Base-by-base conservation (phyloP, 2,113 vertebrate genomes). In the Galeopterus variegatus region DNA sequence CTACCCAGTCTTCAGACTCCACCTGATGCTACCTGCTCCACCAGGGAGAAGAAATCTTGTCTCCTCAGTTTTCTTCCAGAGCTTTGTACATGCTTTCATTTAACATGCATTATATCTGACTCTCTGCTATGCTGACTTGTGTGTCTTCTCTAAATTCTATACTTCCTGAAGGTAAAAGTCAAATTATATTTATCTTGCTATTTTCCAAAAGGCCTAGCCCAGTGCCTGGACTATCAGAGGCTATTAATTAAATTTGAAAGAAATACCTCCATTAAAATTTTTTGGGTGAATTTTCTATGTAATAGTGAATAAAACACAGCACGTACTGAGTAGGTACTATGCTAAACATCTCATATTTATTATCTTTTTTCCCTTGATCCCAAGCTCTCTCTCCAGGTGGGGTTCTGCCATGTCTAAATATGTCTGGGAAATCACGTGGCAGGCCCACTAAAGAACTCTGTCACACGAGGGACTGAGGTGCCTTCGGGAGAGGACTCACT, bases 371-470 rank as follows among this genome's bases (percentile, higher is more conserved):
- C 36, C 33, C 50, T 33, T 48, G 50, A 52, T 48, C 11, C 13
- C 23, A 26, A 3, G n/a, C 54, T 81, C 24, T 6, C n/a, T 62
- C 50, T 8, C 8, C 17, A 12, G 45, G 10, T 7, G 41, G n/a
- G 13, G 19, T 58, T 21, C 52, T 19, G 0, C 15, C 36, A 19
- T 45, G 15, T 90, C 45, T 67, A 33, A 70, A 52, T 17, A 24
- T 60, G 48, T 28, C 33, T 72, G 50, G 54, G 60, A 94, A 65
- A 26, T 72, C 58, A 50, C 1, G 14, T 8, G 17, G 12, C 21
- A 13, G n/a, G 13, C 28, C 45, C 26, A 6, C 24, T 3, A 5
- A 5, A 69, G n/a, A 54, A 15, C 9, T 10, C 18, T 52, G 0
- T 26, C 3, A 23, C 0, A 0, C 14, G 58, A 86, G 1, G 52